These are phyloP conservation scores for Acanthurus tractus DNA, from an alignment of 2,797 vertebrate species.

Conservation along the genomic window DNA sequence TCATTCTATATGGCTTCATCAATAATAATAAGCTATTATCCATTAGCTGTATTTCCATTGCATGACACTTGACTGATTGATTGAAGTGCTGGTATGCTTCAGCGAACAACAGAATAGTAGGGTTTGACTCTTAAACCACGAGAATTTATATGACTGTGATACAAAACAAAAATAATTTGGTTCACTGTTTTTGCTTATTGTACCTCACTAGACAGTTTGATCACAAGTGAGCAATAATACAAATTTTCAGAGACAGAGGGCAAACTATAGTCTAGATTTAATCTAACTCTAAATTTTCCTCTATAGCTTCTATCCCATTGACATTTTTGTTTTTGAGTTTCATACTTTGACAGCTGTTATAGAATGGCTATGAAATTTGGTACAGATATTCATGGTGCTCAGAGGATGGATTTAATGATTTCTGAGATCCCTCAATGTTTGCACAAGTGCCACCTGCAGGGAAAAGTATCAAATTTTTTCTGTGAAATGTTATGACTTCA, in stretches of 20 bases:
- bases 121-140: background rate
- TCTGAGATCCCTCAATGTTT: background rate
- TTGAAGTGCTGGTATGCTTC: background rate
- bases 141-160: background rate
- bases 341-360: background rate
- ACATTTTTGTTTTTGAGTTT: background rate
- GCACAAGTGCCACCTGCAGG: too few species aligned
- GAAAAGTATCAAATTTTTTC: too few species aligned
- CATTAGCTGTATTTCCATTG: background rate
- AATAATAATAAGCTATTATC: slow-evolving; percentile 3
- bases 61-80: slow-evolving; percentile 1
- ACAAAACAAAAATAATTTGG: slow-evolving; percentile 11
- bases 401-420: background rate
- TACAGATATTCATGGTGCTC: background rate
- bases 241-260: background rate
- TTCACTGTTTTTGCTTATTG: background rate
- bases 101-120: slow-evolving; percentile 14
- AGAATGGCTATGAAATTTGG: background rate
- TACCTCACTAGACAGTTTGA: background rate
- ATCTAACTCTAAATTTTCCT: background rate
- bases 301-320: background rate
- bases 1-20: background rate
- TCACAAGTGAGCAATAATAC: background rate
- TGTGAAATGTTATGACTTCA: background rate
- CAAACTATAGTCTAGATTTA: background rate